Evolutionary conservation across 2,113 vertebrate genomes (phyloP), one percentile per base, ranked within the genome.

Genomic region (Cyprichromis sp.): DNA sequence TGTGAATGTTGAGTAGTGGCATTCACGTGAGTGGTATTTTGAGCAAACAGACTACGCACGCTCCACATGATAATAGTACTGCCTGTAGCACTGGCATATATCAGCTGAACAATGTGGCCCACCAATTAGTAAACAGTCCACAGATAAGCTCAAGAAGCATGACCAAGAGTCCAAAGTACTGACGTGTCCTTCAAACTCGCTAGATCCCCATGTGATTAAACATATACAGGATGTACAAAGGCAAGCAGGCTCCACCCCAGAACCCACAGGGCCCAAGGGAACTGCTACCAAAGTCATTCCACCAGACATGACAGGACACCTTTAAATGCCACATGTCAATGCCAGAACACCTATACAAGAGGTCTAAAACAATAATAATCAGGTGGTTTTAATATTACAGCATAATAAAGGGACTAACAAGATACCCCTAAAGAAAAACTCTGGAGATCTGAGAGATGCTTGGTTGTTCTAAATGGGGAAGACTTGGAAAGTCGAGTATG

Each of bases 161-260:
- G 6, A 31, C 14, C 71, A 76, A 50, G 42, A 5, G 42, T 11
- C 16, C 71, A 50, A 50, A 8, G 24, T 19, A 8, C 16, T 50
- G 16, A 47, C 2, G 0, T 76, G 6, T 47, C 68, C 40, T 0
- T 47, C 0, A 19, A 19, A 47, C 14, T 76, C 2, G 4, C 24
- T 76, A 76, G 68, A 47, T 17, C 0, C 40, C 42, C 6, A 4
- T 29, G 40, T 29, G 6, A 73, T 17, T 26, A 42, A 73, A 45
- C 68, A 10, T 73, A 42, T 45, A 40, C 68, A 45, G 13, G 68
- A 29, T 29, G 24, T 50, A 50, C 0, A 47, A 76, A 11, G 24
- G 71, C 40, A 76, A 47, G 24, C 3, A 29, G 24, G 68, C 68
- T 45, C 40, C 40, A 47, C 4, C 24, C 1, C 16, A 76, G 14